Conservation (phyloP, 2,888 invertebrate species). For the Xanthia togata region DNA sequence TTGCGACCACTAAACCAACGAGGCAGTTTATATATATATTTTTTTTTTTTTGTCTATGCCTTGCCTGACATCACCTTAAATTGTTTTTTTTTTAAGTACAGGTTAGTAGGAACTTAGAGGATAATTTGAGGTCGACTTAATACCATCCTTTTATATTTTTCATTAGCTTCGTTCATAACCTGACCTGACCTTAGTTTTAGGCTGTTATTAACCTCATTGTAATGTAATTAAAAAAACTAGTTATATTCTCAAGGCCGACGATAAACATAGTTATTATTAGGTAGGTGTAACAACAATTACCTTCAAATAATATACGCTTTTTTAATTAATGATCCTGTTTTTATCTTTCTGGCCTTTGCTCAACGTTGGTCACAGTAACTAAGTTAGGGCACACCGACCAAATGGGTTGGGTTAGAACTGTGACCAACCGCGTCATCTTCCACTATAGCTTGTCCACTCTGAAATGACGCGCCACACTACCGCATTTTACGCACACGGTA, state of each 20-base stretch:
- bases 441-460: too few relatives aligned
- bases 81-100: too few relatives aligned
- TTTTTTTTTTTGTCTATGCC: neutral
- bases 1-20: too few relatives aligned
- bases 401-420: neutral
- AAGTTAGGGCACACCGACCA: neutral
- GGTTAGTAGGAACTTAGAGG: neutral
- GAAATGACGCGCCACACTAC: too few relatives aligned
- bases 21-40: too few relatives aligned
- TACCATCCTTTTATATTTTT: constrained; percentile 1
- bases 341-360: neutral
- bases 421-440: neutral
- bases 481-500: too few relatives aligned
- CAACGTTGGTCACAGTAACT: too few relatives aligned
- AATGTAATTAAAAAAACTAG: constrained; percentile 36
- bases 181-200: constrained; percentile 38
- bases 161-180: constrained; percentile 17
- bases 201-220: constrained; percentile 36
- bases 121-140: neutral
- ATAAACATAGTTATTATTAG: neutral
- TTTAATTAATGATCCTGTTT: neutral
- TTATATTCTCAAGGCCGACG: constrained; percentile 29
- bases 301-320: neutral
- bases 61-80: neutral
- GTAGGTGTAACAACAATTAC: neutral